Base-by-base conservation (phyloP, 2,797 vertebrate genomes). In the Sebastolobus altivelis region DNA sequence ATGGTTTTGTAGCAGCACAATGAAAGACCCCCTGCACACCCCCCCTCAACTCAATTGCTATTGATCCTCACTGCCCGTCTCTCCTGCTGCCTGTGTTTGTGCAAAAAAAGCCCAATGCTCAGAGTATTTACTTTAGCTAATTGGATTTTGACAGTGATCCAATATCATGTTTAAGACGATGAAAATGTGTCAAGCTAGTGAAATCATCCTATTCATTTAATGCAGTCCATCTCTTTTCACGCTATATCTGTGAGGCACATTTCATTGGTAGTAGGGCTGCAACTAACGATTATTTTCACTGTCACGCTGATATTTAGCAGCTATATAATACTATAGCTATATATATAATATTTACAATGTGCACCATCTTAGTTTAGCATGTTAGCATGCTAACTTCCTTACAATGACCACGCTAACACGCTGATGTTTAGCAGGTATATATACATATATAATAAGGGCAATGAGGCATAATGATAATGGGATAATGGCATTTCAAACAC, bases 1-100 rank as follows among this genome's bases (percentile, higher is more conserved):
- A 94, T 93, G 91, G 91, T 46, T 88, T 95, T 93, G 88, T 62
- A 90, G 92, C 88, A 93, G 92, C 87, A 93, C 94, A 95, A 94
- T 84, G 54, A 77, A 92, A 80, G 82, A 88, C 91, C 90, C 69
- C 81, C 85, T 81, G 85, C 90, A 78, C 88, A 85, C 90, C 92
- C 77, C 70, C 89, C 89, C 90, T 92, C 43, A 85, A 92, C 94
- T 93, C 88, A 67, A 73, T 96, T 94, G 93, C 94, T 95, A 94
- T 95, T 88, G 95, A 95, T 96, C 89, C 87, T 76, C 22, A 40
- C 89, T 87, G 89, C 73, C 90, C 80, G 90, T 85, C 89, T 90
- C 80, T 90, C 60, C 85, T 84, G 87, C 84, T 85, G 86, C 72
- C 82, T 18, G 58, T 77, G 89, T 90, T 90, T 89, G 84, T 84